Conservation (phyloP, 2,113 vertebrate genomes). For the Gavialis gangeticus region DNA sequence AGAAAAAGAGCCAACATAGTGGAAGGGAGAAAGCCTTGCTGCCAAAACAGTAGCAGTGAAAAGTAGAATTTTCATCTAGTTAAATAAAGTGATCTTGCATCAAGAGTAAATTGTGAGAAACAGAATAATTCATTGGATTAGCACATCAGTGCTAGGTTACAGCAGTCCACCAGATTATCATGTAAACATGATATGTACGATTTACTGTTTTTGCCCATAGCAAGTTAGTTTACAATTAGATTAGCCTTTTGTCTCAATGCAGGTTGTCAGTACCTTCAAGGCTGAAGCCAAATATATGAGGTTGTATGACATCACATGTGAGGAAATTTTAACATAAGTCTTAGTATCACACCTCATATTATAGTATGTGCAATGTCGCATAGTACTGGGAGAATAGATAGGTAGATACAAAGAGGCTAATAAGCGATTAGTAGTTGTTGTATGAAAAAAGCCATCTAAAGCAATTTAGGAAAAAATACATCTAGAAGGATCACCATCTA, state of each 20-base stretch:
- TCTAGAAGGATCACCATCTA: neutral
- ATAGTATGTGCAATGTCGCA: neutral
- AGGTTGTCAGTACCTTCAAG: neutral
- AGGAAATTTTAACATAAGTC: neutral
- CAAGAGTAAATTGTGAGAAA: neutral
- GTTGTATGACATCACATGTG: neutral
- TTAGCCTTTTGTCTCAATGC: neutral
- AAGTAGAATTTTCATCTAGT: neutral
- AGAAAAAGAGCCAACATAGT: neutral
- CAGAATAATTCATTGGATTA: neutral
- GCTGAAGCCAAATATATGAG: too few relatives aligned
- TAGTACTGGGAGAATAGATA: neutral
- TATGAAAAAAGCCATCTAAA: neutral
- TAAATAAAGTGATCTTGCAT: neutral
- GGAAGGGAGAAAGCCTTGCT: neutral
- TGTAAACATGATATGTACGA: neutral
- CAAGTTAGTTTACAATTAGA: neutral
- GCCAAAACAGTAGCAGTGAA: neutral
- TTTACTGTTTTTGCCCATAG: neutral
- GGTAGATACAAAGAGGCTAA: slow-evolving; percentile 13
- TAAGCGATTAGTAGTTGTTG: neutral
- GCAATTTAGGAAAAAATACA: neutral
- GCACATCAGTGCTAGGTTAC: neutral
- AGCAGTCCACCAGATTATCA: neutral
- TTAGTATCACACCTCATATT: neutral